Conservation (phyloP, 2,113 vertebrate species). For the Ptilonorhynchus violaceus region DNA sequence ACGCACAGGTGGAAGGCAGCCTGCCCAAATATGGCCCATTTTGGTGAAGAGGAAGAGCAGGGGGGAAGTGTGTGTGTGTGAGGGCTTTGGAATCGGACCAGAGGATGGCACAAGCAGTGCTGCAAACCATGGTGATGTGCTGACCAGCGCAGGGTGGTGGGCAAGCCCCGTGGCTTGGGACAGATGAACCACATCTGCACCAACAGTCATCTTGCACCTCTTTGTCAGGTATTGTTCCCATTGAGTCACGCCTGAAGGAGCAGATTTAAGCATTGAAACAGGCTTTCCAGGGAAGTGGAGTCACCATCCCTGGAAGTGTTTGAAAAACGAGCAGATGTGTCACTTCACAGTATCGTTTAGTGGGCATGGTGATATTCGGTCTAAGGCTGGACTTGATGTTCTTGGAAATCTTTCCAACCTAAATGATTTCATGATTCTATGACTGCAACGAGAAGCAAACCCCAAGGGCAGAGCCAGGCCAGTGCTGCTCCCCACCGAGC, state of each 20-base stretch:
- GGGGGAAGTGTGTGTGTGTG: neutral
- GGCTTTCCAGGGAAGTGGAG: neutral
- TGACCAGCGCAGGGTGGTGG: accelerated
- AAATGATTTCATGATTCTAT: neutral
- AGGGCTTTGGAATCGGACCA: neutral
- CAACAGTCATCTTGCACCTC: neutral
- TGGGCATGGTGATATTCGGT: neutral
- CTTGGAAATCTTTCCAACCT: neutral
- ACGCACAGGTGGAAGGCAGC: neutral
- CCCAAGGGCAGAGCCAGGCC: neutral
- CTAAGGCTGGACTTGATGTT: neutral
- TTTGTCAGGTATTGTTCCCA: neutral
- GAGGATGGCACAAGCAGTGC: neutral
- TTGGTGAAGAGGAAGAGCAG: neutral
- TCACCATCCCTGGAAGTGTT: neutral
- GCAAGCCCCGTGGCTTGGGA: no score
- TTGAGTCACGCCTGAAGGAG: neutral
- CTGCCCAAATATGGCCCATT: neutral
- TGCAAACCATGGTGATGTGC: neutral
- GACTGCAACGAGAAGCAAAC: neutral
- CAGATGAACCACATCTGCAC: neutral
- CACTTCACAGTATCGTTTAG: neutral
- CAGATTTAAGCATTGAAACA: neutral
- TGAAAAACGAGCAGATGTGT: accelerated
- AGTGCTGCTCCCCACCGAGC: neutral